Base-by-base conservation (phyloP, 2,113 vertebrate genomes). In the Mesembrinibis cayennensis region DNA sequence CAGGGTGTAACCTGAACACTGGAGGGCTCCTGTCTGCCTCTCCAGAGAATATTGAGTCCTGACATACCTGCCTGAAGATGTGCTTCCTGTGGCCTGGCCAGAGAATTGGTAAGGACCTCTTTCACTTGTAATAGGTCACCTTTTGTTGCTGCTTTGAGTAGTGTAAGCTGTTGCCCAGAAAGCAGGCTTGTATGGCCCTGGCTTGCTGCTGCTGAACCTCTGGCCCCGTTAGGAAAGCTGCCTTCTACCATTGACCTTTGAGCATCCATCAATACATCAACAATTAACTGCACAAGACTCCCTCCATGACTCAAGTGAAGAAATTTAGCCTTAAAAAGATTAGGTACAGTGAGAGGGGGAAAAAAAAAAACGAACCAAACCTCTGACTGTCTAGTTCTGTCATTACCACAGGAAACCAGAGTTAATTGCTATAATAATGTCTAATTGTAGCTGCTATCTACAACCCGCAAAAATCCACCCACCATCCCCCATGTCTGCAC, bases 301-400 rank as follows among this genome's bases (percentile, higher is more conserved):
- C 67, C 34, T 66, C 27, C 0, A 5, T 74, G 61, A 83, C 32
- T 92, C 55, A 61, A 83, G 53, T 23, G 47, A 56, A 83, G 72
- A 63, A 84, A 74, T 74, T 61, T 45, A 82, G 66, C 40, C 53
- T 79, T 91, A 20, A 82, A 74, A 79, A n/a, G 9, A 49, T 74
- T 16, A 44, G 19, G 16, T 74, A 12, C 19, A 27, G 17, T 22
- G 18, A 38, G 38, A 38, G 2, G 2, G 2, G 25, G 13, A 0
- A 0, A 3, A 15, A 50, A 81, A 0, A 38, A 38, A 38, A n/a
- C n/a, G n/a, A n/a, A n/a, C 3, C 40, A 10, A 30, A 44, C 45
- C 18, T 89, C 50, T 94, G 66, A 47, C 32, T 10, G 8, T 59
- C 21, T 69, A 21, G 27, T 89, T 87, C 34, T 1, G 10, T 69